A percentile compares a stretch with the other conserved stretches of the same genome.
These are phyloP conservation scores for Larimichthys crocea DNA, from an alignment of 2,113 vertebrate species.

Conservation along the genomic window DNA sequence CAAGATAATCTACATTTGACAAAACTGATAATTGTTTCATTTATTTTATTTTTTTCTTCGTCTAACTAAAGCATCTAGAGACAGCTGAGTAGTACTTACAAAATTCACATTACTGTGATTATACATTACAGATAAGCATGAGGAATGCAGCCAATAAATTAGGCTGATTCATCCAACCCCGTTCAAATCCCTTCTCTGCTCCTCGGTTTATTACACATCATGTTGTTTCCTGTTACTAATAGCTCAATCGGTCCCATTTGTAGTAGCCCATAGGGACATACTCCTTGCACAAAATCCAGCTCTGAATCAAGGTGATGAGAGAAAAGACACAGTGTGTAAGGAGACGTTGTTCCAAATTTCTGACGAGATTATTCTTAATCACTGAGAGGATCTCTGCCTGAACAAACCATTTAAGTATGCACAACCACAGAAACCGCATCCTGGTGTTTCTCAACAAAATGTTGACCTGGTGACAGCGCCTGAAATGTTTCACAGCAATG, in stretches of 20 bases:
- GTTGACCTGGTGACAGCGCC: constrained; percentile 61
- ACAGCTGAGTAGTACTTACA: neutral
- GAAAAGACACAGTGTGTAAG: constrained; percentile 56
- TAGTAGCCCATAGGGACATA: constrained; percentile 33
- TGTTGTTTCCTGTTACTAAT: constrained; percentile 62
- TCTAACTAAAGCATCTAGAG: constrained; percentile 1
- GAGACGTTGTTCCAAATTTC: constrained; percentile 45
- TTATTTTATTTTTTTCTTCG: neutral
- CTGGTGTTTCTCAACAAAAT: constrained; percentile 68
- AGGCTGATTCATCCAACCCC: constrained; percentile 6
- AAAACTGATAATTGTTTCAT: constrained; percentile 3
- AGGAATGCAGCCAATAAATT: constrained; percentile 11
- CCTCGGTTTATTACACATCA: constrained; percentile 50
- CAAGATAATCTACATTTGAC: constrained; percentile 2
- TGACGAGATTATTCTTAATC: constrained; percentile 68
- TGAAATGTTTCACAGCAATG: constrained; percentile 29
- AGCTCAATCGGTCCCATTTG: constrained; percentile 50
- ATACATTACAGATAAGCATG: constrained; percentile 13
- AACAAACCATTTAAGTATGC: constrained; percentile 56
- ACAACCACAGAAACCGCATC: constrained; percentile 62
- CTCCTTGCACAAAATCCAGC: constrained; percentile 57
- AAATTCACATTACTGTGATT: constrained; percentile 28
- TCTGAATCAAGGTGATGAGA: constrained; percentile 69
- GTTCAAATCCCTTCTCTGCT: constrained; percentile 13
- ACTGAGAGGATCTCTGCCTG: constrained; percentile 57